A percentile compares a stretch with the other conserved stretches of the same genome.
Evolutionary conservation across 2,888 invertebrate species (phyloP).

Genomic region (Drosophila rellima): DNA sequence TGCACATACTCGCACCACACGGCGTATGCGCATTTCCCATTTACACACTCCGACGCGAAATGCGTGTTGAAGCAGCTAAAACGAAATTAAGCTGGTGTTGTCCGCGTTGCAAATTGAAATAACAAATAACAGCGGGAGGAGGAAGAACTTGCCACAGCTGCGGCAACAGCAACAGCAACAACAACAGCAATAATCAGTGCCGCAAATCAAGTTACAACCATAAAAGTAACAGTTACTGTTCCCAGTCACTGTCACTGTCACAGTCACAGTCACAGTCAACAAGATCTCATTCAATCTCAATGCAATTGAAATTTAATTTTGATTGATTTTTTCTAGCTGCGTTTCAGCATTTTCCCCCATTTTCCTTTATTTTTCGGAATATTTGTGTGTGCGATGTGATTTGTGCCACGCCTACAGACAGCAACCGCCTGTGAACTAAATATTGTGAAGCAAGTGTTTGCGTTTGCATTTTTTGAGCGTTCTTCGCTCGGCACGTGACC

Average conservation of each 20-base stretch:
- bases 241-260: constrained; percentile 2
- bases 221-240: constrained; percentile 23
- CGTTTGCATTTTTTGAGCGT: constrained; percentile 62
- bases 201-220: constrained; percentile 61
- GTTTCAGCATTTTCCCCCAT: constrained; percentile 3
- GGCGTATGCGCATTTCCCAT: constrained; percentile 54
- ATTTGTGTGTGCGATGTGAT: constrained; percentile 33
- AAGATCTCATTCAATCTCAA: constrained; percentile 38
- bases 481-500: constrained; percentile 54
- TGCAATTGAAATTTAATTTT: constrained; percentile 70
- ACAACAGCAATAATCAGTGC: constrained; percentile 41
- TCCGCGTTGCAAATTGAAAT: constrained; percentile 58
- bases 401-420: constrained; percentile 50
- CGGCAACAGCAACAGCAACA: constrained; percentile 30
- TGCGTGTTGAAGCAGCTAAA: constrained; percentile 23
- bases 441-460: constrained; percentile 49
- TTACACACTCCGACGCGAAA: constrained; percentile 23
- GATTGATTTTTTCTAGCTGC: constrained; percentile 60
- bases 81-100: constrained; percentile 55
- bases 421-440: constrained; percentile 11
- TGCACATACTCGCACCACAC: constrained; percentile 52
- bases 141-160: constrained; percentile 6
- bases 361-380: constrained; percentile 14
- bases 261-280: constrained; percentile 21
- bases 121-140: constrained; percentile 42